phyloP scores from a whole-genome alignment of 2,113 vertebrate species.

The Hippocampus zosterae region DNA sequence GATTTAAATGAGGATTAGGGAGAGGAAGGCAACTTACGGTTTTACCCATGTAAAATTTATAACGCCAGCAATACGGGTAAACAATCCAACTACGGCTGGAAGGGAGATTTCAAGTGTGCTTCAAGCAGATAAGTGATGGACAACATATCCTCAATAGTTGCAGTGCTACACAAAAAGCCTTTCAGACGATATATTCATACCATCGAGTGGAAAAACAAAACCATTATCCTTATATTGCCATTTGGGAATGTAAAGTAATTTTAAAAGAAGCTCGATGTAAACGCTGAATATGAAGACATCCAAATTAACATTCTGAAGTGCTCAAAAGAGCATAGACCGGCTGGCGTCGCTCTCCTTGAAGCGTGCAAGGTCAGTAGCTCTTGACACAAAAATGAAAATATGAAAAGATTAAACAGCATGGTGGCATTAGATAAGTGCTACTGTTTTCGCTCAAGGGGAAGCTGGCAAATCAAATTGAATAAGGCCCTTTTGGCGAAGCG shows the following conservation, averaged over 20 bases:
- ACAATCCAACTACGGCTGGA: neutral
- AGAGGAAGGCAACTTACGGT: neutral
- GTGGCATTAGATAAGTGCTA: conserved; percentile 46
- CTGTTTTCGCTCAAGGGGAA: conserved; percentile 37
- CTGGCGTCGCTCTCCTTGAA: conserved; percentile 29
- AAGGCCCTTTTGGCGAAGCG: conserved; percentile 33
- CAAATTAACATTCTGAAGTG: conserved; percentile 3
- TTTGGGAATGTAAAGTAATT: neutral
- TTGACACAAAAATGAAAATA: conserved; percentile 37
- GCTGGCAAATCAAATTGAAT: conserved; percentile 40
- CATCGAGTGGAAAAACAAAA: neutral
- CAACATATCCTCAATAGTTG: neutral
- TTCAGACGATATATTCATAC: neutral
- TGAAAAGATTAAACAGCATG: conserved; percentile 49
- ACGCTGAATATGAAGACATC: neutral
- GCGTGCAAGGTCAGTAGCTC: conserved; percentile 31
- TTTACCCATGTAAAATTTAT: neutral
- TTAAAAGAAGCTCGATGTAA: neutral
- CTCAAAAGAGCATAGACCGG: conserved; percentile 13
- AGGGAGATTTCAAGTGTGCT: neutral
- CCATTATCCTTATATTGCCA: neutral
- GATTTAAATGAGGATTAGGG: too few relatives aligned
- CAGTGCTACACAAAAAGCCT: neutral
- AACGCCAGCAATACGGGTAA: neutral
- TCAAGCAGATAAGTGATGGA: neutral